Base-by-base conservation (phyloP, 1,140 invertebrate genomes). In the Dysdera silvatica region DNA sequence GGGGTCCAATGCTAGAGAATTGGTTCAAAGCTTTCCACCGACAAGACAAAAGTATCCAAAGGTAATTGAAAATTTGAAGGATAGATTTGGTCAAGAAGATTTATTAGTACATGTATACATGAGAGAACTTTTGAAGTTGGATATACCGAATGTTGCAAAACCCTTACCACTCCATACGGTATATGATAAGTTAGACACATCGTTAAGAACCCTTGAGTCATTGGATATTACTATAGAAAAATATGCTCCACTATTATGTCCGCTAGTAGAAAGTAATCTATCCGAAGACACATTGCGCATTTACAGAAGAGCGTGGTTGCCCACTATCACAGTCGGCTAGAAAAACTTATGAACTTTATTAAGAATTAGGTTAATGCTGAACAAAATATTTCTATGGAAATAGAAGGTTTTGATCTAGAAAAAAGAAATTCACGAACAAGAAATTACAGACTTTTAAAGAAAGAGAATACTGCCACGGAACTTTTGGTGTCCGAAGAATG, bases 231-330 rank as follows among this genome's bases (percentile, higher is more conserved):
- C 67, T 18, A 71, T 66, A 23, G 67, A 72, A 26, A 72, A 71
- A 43, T n/a, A n/a, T n/a, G 69, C 69, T 0, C 66, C 71, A 3
- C 68, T 73, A 52, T 37, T 76, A 4, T 71, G 66, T 32, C 72
- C 72, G n/a, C n/a, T n/a, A n/a, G 70, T 74, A 24, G 67, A 76
- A 56, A 75, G 72, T 3, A 67, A 71, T 20, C 24, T 77, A 5
- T 71, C 73, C 16, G 69, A 71, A 29, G 69, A 74, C 2, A 47
- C 69, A 16, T 55, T 74, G n/a, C n/a, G n/a, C n/a, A n/a, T n/a
- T n/a, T n/a, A n/a, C n/a, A n/a, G n/a, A n/a, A n/a, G n/a, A n/a
- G n/a, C n/a, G n/a, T n/a, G n/a, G n/a, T n/a, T n/a, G n/a, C n/a
- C n/a, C n/a, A n/a, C n/a, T n/a, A n/a, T n/a, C n/a, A n/a, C n/a